Base-by-base conservation (phyloP, 1,140 invertebrate species). In the Nasonia vitripennis region DNA sequence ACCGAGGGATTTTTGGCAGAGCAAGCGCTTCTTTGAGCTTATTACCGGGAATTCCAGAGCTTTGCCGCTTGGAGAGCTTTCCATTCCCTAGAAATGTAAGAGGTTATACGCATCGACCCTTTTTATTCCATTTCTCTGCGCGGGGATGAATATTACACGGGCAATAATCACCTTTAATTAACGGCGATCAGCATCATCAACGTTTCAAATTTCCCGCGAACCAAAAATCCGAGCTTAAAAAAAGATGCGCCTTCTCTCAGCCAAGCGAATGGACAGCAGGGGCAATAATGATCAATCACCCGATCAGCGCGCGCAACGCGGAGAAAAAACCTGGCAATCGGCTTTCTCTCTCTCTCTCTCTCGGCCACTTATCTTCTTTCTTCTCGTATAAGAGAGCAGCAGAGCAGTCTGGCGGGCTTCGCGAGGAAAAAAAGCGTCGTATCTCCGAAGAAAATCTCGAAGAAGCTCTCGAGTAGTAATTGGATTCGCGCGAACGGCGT, bases 401-500 rank as follows among this genome's bases (percentile, higher is more conserved):
- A 41, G 37, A 41, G 37, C 41, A 45, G 41, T 45, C 41, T 45
- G 41, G 6, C 70, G 23, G 23, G 0, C 31, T 23, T 12, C 70
- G 2, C n/a, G 74, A 0, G 14, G 74, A 14, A 23, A 77, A 27
- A 77, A 41, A 77, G 37, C 12, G 23, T 27, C 12, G 12, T 37
- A 3, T 37, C 70, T 23, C n/a, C 73, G 62, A 80, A 80, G 62
- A 68, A 70, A 80, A 78, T 9, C 75, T n/a, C 34, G n/a, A 68
- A 3, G 31, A 80, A 37, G n/a, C 2, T 27, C 10, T 27, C 41
- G 45, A 73, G 74, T 11, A 77, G 75, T 86, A 86, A 82, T 86
- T 86, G 85, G 80, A 82, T 86, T 73, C 74, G 75, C 70, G 27
- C 67, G 62, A 79, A 82, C 78, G 85, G 82, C 68, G 83, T 68